These are phyloP conservation scores for Strigamia crassipes DNA, from an alignment of 2,888 invertebrate genomes.

Conservation along the genomic window DNA sequence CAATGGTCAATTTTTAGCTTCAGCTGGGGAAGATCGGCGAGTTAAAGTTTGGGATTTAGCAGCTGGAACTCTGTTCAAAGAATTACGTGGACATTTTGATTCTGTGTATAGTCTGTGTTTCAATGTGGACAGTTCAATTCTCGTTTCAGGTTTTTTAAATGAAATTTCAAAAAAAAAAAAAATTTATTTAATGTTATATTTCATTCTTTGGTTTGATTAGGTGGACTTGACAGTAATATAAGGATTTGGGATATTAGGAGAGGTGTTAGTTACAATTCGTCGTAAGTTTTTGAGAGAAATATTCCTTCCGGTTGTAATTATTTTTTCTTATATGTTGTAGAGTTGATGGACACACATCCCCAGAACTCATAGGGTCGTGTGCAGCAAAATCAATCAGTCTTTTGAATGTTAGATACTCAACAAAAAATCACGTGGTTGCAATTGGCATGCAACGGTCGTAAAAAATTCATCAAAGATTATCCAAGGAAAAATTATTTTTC, in stretches of 20 bases:
- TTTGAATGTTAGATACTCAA: constrained; percentile 46
- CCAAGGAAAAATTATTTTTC: no score
- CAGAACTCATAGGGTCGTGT: constrained; percentile 49
- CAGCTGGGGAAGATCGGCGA: constrained; percentile 76
- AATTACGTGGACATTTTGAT: constrained; percentile 69
- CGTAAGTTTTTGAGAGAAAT: constrained; percentile 45
- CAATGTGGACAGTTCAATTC: constrained; percentile 65
- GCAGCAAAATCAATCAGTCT: constrained; percentile 46
- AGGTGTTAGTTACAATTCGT: constrained; percentile 33
- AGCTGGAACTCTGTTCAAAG: constrained; percentile 67
- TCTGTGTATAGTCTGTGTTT: constrained; percentile 69
- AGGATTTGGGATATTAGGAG: constrained; percentile 67
- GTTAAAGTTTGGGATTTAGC: constrained; percentile 76
- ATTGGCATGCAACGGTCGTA: constrained; percentile 43
- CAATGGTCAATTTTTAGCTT: constrained; percentile 80
- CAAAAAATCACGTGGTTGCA: constrained; percentile 49
- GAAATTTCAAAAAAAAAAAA: no score
- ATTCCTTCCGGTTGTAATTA: neutral
- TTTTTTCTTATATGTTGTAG: neutral
- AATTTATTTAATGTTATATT: neutral
- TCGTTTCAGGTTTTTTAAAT: constrained; percentile 66
- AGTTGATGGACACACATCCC: constrained; percentile 48
- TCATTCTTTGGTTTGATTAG: constrained; percentile 6
- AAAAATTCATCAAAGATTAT: neutral
- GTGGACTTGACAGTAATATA: constrained; percentile 68